These are phyloP conservation scores for Chromobotia macracanthus DNA, from an alignment of 2,797 vertebrate species.

Conservation along the genomic window DNA sequence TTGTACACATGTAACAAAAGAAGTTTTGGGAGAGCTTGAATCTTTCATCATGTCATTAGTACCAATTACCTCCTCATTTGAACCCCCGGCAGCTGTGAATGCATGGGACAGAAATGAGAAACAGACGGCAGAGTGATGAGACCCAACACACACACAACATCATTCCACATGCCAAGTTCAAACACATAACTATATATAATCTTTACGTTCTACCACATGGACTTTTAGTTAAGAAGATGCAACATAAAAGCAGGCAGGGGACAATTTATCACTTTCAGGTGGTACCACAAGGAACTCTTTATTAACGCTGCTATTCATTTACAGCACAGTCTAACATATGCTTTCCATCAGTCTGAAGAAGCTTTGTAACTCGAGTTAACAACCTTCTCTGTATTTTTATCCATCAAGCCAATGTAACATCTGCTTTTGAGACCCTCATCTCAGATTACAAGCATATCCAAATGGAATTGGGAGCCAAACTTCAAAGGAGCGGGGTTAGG, in stretches of 20 bases:
- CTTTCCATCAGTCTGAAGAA: conserved; percentile 58
- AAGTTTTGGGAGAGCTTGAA: neutral
- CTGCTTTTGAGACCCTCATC: conserved; percentile 63
- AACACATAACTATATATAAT: conserved; percentile 29
- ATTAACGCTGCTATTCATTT: conserved; percentile 36
- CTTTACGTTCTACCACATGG: conserved; percentile 6
- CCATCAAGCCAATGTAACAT: conserved; percentile 61
- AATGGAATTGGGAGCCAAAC: conserved; percentile 26
- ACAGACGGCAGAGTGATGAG: conserved; percentile 58
- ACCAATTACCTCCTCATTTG: conserved; percentile 76
- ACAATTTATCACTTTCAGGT: conserved; percentile 44
- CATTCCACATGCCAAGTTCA: conserved; percentile 13
- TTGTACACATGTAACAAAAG: conserved; percentile 1
- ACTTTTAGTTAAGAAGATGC: neutral
- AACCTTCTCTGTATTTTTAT: conserved; percentile 39
- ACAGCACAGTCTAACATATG: conserved; percentile 62
- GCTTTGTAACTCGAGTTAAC: conserved; percentile 63
- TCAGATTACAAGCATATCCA: conserved; percentile 56
- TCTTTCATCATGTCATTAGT: conserved; percentile 39
- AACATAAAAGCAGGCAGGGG: conserved; percentile 17
- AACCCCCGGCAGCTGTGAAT: conserved; percentile 68
- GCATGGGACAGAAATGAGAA: conserved; percentile 60
- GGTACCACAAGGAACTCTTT: conserved; percentile 25
- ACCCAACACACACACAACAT: conserved; percentile 36
- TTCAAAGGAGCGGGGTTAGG: neutral